Percentiles rank a stretch among this genome's conserved stretches.
Conservation (phyloP, 2,797 vertebrate species). For the Lutjanus argentimaculatus region DNA sequence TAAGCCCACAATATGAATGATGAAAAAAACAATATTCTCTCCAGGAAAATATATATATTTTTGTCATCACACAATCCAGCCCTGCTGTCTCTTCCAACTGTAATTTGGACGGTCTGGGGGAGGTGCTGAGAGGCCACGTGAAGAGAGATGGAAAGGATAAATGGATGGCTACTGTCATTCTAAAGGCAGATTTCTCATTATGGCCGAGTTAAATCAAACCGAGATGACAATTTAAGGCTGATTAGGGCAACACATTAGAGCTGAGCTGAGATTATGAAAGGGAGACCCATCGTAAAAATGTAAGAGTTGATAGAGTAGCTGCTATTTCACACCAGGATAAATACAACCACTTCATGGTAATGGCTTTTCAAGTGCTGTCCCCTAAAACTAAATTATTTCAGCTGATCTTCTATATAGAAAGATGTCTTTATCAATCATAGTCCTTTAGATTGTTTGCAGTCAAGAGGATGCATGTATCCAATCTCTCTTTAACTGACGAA, state of each 20-base stretch:
- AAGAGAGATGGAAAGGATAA: slow-evolving; percentile 64
- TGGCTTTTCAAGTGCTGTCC: slow-evolving; percentile 65
- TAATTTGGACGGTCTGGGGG: slow-evolving; percentile 54
- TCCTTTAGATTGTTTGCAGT: slow-evolving; percentile 51
- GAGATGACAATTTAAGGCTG: slow-evolving; percentile 79
- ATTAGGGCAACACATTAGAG: slow-evolving; percentile 79
- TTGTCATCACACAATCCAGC: slow-evolving; percentile 53
- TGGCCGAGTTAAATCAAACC: slow-evolving; percentile 76
- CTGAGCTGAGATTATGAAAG: slow-evolving; percentile 66
- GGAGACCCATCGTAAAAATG: slow-evolving; percentile 64
- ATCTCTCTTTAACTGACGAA: slow-evolving; percentile 24
- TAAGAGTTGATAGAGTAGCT: slow-evolving; percentile 67
- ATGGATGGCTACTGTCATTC: slow-evolving; percentile 74
- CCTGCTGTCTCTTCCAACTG: slow-evolving; percentile 46
- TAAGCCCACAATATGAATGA: slow-evolving; percentile 49
- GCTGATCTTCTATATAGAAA: slow-evolving; percentile 46
- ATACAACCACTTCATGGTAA: slow-evolving; percentile 69
- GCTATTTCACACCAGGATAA: slow-evolving; percentile 73
- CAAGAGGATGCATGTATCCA: slow-evolving; percentile 32
- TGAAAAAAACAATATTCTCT: slow-evolving; percentile 59
- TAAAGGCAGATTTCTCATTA: slow-evolving; percentile 81
- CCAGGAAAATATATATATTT: slow-evolving; percentile 55
- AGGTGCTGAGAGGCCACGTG: slow-evolving; percentile 44
- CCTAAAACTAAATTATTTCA: slow-evolving; percentile 65
- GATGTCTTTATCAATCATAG: slow-evolving; percentile 57